Base-by-base conservation (phyloP, 2,888 invertebrate genomes). In the Nycteola revayana region DNA sequence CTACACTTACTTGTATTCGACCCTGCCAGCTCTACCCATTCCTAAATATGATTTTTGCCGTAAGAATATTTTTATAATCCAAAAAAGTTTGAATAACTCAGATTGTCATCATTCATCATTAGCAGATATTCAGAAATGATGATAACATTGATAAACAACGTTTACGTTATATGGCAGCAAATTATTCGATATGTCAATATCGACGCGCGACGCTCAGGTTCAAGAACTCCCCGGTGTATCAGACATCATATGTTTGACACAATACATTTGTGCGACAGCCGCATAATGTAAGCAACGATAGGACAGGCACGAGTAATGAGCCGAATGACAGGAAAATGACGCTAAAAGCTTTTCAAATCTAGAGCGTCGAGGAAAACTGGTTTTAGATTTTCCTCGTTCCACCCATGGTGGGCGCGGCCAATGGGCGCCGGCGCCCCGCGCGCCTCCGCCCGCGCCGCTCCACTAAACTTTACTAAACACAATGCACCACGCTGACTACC, bases 301-400 rank as follows among this genome's bases (percentile, higher is more conserved):
- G 14, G 14, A 61, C 59, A 58, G 56, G 51, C 59, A 57, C 46
- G 47, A 60, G 61, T 71, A 74, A 77, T 75, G 64, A 75, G 59
- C 52, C 64, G 61, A 62, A 62, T 74, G 80, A 83, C 78, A 78
- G 65, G 61, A 49, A 68, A 62, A 70, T 75, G 77, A 78, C 72
- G 79, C 71, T 86, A 85, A 87, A 86, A 87, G 86, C 83, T 84
- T 87, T 85, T 78, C 68, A 70, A 72, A 77, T 67, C 68, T 65
- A 62, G 60, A 71, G 60, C 49, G 62, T 49, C 33, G 55, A 58
- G 76, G 76, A 80, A 85, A 84, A 73, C 67, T 70, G 69, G 47
- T 64, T 67, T 66, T 54, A 68, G 65, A 64, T 76, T 82, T 83
- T 75, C 76, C 72, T 64, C 71, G 72, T 73, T 72, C 85, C 83